phyloP scores from a whole-genome alignment of 2,888 invertebrate genomes.

The Netelia fuscicornis region DNA sequence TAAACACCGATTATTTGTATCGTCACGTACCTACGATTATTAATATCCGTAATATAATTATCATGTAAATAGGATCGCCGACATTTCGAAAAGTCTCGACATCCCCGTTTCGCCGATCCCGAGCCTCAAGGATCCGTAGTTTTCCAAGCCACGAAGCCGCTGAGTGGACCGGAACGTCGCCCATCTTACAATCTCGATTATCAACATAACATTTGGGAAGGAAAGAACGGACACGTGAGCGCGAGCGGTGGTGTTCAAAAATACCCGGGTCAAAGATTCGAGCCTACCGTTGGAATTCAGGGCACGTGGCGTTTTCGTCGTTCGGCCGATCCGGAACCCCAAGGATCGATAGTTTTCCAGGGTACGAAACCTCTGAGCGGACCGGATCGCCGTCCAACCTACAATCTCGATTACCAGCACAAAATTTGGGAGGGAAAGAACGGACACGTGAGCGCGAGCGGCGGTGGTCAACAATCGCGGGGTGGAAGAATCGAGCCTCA shows the following conservation, averaged over 20 bases:
- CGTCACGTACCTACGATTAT: too few species aligned
- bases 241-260: slow-evolving; percentile 69
- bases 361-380: slow-evolving; percentile 69
- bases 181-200: slow-evolving; percentile 70
- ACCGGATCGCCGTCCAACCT: slow-evolving; percentile 70
- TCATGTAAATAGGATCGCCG: too few species aligned
- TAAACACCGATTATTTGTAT: background rate
- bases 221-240: slow-evolving; percentile 68
- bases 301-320: slow-evolving; percentile 65
- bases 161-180: slow-evolving; percentile 70
- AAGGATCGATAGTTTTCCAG: slow-evolving; percentile 61
- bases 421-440: slow-evolving; percentile 60
- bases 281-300: slow-evolving; percentile 70
- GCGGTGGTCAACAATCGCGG: slow-evolving; percentile 62
- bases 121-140: slow-evolving; percentile 68
- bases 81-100: background rate
- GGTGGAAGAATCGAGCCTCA: slow-evolving; percentile 63
- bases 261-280: slow-evolving; percentile 66
- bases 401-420: slow-evolving; percentile 66
- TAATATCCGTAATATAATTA: too few species aligned
- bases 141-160: slow-evolving; percentile 60
- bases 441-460: slow-evolving; percentile 58
- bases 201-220: slow-evolving; percentile 66
- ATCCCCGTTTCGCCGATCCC: slow-evolving; percentile 5
- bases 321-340: slow-evolving; percentile 61